Evolutionary conservation across 1,140 invertebrate genomes (phyloP), one percentile per base, ranked within the genome.

Genomic region (Drosophila carrolli): DNA sequence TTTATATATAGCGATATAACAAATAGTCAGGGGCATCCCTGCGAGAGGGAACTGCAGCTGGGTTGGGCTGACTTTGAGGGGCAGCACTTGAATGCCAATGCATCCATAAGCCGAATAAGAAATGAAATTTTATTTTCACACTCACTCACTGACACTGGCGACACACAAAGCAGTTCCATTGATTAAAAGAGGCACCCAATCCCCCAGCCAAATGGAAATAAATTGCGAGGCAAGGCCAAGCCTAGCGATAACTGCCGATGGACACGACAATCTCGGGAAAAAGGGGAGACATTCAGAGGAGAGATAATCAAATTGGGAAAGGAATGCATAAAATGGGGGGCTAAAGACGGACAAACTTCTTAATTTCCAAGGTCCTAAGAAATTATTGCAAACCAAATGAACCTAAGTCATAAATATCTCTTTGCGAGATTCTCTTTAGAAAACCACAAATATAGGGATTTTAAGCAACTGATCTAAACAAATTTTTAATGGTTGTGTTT

Each of bases 221-320:
- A 75, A 75, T 75, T 66, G 73, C 79, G 66, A 76, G 75, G 60
- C 83, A 77, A 76, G 83, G 82, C 82, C 79, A 82, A 56, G 85
- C 63, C 58, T 70, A 61, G 75, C 75, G 79, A 86, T 86, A 88
- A 86, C 79, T 86, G 82, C 71, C 83, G 71, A 60, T 88, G 75
- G 71, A 68, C 82, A 86, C 83, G 82, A 81, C 65, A 82, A 32
- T 67, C 62, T 57, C 75, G 46, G 57, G 53, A 71, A 43, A 47
- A 56, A 38, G 51, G 67, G 65, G 41, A 53, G 40, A 23, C 51
- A 50, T 27, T n/a, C 44, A 10, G 37, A 10, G 37, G 43, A 41
- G 23, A 58, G 51, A 72, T 72, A 72, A 72, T 72, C 68, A 72
- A 72, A 72, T 72, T 38, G 53, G 66, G 37, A 58, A 58, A 58